Percentiles rank a stretch among this genome's conserved stretches.
Evolutionary conservation across 2,113 vertebrate genomes (phyloP).

Genomic region (Atlantisia rogersi): DNA sequence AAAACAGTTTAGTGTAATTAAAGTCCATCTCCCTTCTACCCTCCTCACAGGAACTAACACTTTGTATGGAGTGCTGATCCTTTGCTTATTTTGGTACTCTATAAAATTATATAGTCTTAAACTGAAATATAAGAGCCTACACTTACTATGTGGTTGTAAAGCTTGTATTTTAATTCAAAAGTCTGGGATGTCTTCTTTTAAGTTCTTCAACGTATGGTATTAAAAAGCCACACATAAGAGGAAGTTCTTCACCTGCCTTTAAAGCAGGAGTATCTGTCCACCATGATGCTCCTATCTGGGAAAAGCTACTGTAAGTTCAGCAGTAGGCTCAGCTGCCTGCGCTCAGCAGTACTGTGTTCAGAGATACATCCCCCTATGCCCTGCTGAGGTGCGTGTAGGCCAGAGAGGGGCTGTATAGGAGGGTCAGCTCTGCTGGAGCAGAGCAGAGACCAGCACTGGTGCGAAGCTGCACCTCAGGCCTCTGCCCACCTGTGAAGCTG

Average conservation of each 20-base stretch:
- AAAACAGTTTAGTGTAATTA: slow-evolving; percentile 36
- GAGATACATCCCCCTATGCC: accelerated
- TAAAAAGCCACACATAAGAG: not conserved
- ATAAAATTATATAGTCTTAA: slow-evolving; percentile 62
- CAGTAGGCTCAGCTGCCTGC: accelerated
- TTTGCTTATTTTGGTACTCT: slow-evolving; percentile 73
- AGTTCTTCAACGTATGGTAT: not conserved
- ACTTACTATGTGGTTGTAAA: slow-evolving; percentile 54
- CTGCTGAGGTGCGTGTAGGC: accelerated
- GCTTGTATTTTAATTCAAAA: slow-evolving; percentile 59
- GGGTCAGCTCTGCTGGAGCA: accelerated
- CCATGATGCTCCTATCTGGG: not conserved
- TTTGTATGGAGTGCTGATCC: slow-evolving; percentile 69
- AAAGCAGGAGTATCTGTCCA: not conserved
- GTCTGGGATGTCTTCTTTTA: slow-evolving; percentile 9
- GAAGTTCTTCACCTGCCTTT: not conserved
- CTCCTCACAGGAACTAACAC: slow-evolving; percentile 34
- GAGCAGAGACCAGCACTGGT: not conserved
- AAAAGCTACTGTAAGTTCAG: not conserved
- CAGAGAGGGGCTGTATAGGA: not conserved
- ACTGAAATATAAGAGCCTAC: slow-evolving; percentile 67
- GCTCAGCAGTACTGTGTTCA: not conserved
- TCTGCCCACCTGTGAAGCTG: accelerated
- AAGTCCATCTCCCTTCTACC: slow-evolving; percentile 4
- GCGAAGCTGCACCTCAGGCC: accelerated